A percentile compares a stretch with the other conserved stretches of the same genome.
Conservation (phyloP, 2,888 invertebrate species). For the Carabus problematicus region DNA sequence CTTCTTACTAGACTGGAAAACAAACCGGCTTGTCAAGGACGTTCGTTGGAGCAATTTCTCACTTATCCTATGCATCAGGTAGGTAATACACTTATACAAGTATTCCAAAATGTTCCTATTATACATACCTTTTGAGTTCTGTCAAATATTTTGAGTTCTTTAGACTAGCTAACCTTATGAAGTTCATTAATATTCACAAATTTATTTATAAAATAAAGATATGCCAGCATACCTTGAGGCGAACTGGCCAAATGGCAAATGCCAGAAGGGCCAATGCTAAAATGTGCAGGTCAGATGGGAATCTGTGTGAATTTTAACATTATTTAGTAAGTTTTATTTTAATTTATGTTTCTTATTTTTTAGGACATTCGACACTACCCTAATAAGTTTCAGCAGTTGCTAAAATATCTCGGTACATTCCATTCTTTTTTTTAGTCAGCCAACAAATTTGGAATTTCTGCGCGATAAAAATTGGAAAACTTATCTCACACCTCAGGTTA, state of each 20-base stretch:
- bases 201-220: conserved; percentile 7
- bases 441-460: too few relatives aligned
- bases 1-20: conserved; percentile 82
- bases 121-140: background rate
- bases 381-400: too few relatives aligned
- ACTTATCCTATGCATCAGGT: conserved; percentile 97
- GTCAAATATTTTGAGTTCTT: background rate
- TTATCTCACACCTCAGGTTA: too few relatives aligned
- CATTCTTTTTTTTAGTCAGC: too few relatives aligned
- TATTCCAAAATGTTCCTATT: background rate
- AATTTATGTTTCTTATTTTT: too few relatives aligned
- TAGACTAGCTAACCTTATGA: background rate
- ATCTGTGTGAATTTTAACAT: too few relatives aligned
- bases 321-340: too few relatives aligned
- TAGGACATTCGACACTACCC: too few relatives aligned
- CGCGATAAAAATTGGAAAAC: too few relatives aligned
- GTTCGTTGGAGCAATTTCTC: conserved; percentile 86
- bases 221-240: background rate
- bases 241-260: background rate
- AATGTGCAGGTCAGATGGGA: too few relatives aligned
- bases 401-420: too few relatives aligned
- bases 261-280: too few relatives aligned
- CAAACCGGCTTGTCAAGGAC: conserved; percentile 84
- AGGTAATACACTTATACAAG: conserved; percentile 44
- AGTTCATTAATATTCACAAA: conserved; percentile 17